These are phyloP conservation scores for Sitta europaea DNA, from an alignment of 2,113 vertebrate genomes.

Conservation along the genomic window DNA sequence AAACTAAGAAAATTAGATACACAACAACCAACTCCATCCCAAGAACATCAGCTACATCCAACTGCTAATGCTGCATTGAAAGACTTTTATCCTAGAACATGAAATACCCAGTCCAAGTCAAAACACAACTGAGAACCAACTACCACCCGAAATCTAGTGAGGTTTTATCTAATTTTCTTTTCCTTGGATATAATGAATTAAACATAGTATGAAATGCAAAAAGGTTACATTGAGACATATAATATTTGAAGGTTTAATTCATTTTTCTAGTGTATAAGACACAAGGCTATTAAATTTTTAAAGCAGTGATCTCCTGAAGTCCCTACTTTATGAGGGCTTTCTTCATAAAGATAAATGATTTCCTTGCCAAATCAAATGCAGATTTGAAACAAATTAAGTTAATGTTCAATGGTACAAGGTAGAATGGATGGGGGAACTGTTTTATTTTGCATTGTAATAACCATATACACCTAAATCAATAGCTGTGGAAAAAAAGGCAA, in stretches of 20 bases:
- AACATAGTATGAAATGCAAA: constrained; percentile 81
- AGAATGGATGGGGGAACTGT: constrained; percentile 87
- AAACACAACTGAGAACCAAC: constrained; percentile 15
- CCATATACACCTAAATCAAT: constrained; percentile 94
- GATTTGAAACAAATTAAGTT: constrained; percentile 89
- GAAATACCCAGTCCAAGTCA: background rate
- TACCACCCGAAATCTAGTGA: constrained; percentile 33
- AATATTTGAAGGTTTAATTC: constrained; percentile 85
- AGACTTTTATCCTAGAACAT: background rate
- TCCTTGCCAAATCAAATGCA: constrained; percentile 90
- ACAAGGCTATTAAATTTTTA: constrained; percentile 87
- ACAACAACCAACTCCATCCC: background rate
- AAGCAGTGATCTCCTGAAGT: constrained; percentile 82
- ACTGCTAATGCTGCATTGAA: background rate
- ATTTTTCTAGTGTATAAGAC: constrained; percentile 83
- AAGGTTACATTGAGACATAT: constrained; percentile 81
- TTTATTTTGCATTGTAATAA: constrained; percentile 94
- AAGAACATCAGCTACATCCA: background rate
- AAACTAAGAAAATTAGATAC: background rate
- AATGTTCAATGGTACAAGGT: constrained; percentile 86
- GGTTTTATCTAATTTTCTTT: constrained; percentile 48
- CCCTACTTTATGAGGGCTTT: constrained; percentile 86
- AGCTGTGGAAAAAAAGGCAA: constrained; percentile 82
- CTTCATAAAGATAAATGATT: constrained; percentile 90
- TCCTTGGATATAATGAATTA: constrained; percentile 75